Evolutionary conservation across 2,113 vertebrate species (phyloP).

Genomic region (Arenaria interpres): DNA sequence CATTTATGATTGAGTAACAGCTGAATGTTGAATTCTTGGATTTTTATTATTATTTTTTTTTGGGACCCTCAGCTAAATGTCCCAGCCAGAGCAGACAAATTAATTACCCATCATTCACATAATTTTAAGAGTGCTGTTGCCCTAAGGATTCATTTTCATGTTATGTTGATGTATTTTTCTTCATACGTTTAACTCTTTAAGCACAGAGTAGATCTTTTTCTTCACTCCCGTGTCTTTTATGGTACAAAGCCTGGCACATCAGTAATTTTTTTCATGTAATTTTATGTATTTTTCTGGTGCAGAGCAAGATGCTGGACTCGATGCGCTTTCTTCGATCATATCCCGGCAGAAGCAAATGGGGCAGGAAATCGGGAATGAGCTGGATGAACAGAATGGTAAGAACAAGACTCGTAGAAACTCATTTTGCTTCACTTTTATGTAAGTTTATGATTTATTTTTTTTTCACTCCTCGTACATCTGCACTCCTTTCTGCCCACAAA

Average conservation of each 20-base stretch:
- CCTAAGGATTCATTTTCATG: neutral
- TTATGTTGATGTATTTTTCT: neutral
- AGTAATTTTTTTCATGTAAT: neutral
- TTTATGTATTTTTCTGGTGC: neutral
- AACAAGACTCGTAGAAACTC: neutral
- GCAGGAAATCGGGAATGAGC: conserved; percentile 93
- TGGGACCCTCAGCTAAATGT: neutral
- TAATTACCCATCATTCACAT: neutral
- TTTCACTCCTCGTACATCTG: neutral
- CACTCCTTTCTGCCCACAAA: neutral
- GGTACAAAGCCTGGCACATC: neutral
- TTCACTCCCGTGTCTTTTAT: neutral
- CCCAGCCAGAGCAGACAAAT: neutral
- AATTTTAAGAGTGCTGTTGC: neutral
- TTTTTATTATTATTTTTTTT: neutral
- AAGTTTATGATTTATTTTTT: neutral
- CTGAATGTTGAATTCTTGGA: conserved; percentile 14
- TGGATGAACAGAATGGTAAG: conserved; percentile 97
- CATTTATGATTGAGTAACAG: conserved; percentile 33
- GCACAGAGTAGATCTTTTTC: neutral
- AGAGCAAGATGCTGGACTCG: conserved; percentile 96
- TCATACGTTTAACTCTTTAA: neutral
- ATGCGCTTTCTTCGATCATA: conserved; percentile 90
- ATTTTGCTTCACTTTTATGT: neutral
- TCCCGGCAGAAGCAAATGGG: conserved; percentile 96